Base-by-base conservation (phyloP, 37 sponge, comb jelly and placozoan species). In the Spongia lamella region DNA sequence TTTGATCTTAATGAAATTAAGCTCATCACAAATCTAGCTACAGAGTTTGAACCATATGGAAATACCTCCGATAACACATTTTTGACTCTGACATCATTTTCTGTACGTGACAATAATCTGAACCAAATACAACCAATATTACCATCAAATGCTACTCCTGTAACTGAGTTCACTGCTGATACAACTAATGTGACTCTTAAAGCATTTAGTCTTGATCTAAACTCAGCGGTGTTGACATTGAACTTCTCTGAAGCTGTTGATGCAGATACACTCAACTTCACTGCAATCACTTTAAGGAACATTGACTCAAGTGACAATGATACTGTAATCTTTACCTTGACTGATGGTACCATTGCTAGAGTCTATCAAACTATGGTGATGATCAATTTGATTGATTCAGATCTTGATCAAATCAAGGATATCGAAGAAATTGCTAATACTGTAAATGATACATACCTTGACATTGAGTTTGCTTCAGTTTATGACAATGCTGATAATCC, bases 161-260 rank as follows among this genome's bases (percentile, higher is more conserved):
- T 71, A 6, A 33, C 35, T 38, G 21, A 6, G 11, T 94, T 83
- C 66, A 62, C 35, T n/a, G 53, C 81, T 40, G 96, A 95, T 38
- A 66, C 60, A 21, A 88, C 87, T 2, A 78, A 24, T 37, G 92
- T 92, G 14, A 32, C 64, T 2, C 81, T 95, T 30, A 7, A 31
- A 7, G 68, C 72, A 5, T 92, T 88, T 64, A 17, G 39, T 19
- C 78, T 92, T 43, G 89, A 92, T 59, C 76, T 92, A n/a, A 75
- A 92, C 70, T 49, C 56, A 63, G 89, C 89, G 7, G 13, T 73
- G 4, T 50, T 92, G 21, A 84, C 83, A 3, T 68, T 92, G 9
- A 84, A 76, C 9, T 92, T 92, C 75, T 56, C 83, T 63, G 93
- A 92, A 77, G 89, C 93, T 7, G 82, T 88, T 25, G 79, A 92